A percentile compares a stretch with the other conserved stretches of the same genome.
phyloP scores from a whole-genome alignment of 2,888 invertebrate species.

The Machimus rusticus region DNA sequence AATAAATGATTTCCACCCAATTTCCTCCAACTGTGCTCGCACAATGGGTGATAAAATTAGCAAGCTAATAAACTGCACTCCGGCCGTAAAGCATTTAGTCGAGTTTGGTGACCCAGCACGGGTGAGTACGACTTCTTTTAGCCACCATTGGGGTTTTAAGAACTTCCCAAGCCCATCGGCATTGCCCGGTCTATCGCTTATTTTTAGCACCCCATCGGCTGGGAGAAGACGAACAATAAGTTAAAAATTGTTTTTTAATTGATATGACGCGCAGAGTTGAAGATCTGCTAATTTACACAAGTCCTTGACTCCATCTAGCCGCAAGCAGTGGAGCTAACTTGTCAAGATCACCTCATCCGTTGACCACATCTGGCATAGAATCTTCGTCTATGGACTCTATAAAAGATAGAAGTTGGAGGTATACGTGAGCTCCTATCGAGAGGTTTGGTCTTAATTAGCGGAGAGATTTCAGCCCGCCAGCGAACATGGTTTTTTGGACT shows the following conservation, averaged over 20 bases:
- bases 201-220: background rate
- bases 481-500: slow-evolving; percentile 40
- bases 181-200: background rate
- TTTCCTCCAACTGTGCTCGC: background rate
- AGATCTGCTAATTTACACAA: slow-evolving; percentile 18
- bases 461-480: background rate
- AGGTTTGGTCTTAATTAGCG: background rate
- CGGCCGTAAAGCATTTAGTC: background rate
- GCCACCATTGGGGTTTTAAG: background rate
- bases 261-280: slow-evolving; percentile 18
- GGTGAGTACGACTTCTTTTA: background rate
- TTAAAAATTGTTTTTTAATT: slow-evolving; percentile 24
- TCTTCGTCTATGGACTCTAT: background rate
- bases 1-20: background rate
- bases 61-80: background rate
- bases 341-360: slow-evolving; percentile 21
- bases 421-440: background rate
- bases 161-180: background rate
- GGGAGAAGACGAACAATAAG: slow-evolving; percentile 18
- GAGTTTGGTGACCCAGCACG: background rate
- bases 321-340: background rate
- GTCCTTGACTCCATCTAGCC: slow-evolving; percentile 7
- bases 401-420: background rate
- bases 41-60: background rate
- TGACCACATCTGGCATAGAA: slow-evolving; percentile 12